Conservation (phyloP, 2,113 vertebrate species). For the Lophochroa leadbeateri region DNA sequence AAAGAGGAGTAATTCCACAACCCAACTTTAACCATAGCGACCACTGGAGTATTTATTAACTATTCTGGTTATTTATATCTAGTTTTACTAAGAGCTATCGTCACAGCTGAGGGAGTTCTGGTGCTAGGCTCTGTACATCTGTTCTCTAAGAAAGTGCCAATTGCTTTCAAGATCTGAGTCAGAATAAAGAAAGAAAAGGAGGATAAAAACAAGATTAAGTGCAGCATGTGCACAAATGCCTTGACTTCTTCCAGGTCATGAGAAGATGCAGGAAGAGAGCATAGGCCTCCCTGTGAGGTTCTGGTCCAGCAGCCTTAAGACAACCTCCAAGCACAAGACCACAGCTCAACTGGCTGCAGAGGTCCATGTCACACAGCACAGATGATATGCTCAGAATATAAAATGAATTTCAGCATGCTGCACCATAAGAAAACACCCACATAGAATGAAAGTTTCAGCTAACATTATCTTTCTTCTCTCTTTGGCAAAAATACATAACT, state of each 20-base stretch:
- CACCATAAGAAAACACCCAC: conserved; percentile 60
- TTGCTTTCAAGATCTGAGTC: background rate
- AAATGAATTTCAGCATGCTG: conserved; percentile 12
- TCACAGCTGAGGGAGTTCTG: background rate
- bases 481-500: background rate
- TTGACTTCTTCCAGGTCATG: background rate
- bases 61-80: background rate
- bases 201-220: background rate
- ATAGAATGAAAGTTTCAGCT: conserved; percentile 25
- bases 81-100: background rate
- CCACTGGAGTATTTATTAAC: background rate
- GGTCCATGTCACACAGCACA: background rate
- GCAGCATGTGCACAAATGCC: background rate
- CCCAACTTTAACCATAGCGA: rapidly evolving
- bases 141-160: background rate
- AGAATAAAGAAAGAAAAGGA: background rate
- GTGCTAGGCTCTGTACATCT: background rate
- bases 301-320: background rate
- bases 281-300: background rate
- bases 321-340: background rate
- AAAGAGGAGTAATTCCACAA: background rate
- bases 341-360: background rate
- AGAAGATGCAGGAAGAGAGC: background rate
- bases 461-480: conserved; percentile 32
- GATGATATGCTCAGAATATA: conserved; percentile 29